A percentile compares a stretch with the other conserved stretches of the same genome.
Evolutionary conservation across 2,113 vertebrate genomes (phyloP).

Genomic region (Onychostruthus taczanowskii): DNA sequence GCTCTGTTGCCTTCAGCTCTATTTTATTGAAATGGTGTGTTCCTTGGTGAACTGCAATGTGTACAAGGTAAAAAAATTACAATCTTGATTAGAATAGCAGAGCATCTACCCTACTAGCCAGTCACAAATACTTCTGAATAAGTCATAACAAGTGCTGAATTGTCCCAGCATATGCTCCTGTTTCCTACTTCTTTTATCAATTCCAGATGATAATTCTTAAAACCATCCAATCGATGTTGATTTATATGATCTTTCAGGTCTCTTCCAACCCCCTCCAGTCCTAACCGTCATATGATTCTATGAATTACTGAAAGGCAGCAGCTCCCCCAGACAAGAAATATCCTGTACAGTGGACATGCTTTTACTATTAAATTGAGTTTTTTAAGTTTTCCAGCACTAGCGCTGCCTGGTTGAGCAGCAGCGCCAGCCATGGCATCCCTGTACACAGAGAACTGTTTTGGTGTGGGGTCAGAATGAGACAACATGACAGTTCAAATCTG

Average conservation of each 20-base stretch:
- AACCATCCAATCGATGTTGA: background rate
- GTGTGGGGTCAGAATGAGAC: background rate
- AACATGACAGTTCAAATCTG: background rate
- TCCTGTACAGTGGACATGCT: background rate
- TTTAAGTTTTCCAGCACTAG: background rate
- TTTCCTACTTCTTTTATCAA: background rate
- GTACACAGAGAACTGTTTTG: background rate
- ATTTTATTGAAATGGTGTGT: background rate
- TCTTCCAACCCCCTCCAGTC: background rate
- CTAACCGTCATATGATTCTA: too few species aligned
- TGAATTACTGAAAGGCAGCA: background rate
- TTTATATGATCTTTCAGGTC: background rate
- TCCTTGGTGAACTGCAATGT: background rate
- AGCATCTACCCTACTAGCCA: background rate
- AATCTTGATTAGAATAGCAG: background rate
- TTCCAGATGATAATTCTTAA: background rate
- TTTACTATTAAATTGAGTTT: background rate
- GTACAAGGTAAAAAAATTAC: background rate
- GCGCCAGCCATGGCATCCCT: background rate
- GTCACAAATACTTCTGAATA: background rate
- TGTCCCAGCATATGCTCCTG: background rate
- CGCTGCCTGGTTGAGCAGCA: background rate
- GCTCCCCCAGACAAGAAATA: background rate
- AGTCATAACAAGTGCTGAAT: background rate
- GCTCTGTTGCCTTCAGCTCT: rapidly evolving